These are phyloP conservation scores for Aphis gossypii DNA, from an alignment of 1,140 invertebrate species.

Conservation along the genomic window DNA sequence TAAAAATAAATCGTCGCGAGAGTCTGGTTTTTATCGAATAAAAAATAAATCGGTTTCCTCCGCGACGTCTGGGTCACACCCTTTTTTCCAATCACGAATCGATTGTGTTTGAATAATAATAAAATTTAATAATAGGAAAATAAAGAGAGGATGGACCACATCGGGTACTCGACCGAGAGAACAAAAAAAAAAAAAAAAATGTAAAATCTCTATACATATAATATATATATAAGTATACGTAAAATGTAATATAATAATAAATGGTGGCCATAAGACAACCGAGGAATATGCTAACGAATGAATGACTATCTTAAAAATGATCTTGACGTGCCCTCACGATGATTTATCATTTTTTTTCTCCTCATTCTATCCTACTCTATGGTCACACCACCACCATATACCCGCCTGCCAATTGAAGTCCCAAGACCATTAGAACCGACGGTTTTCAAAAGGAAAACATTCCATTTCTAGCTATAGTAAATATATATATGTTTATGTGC, in stretches of 20 bases:
- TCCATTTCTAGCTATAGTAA: constrained; percentile 55
- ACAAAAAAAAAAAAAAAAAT: constrained; percentile 53
- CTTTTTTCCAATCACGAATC: constrained; percentile 58
- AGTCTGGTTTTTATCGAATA: constrained; percentile 52
- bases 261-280: constrained; percentile 58
- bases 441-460: constrained; percentile 58
- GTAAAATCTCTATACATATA: constrained; percentile 31
- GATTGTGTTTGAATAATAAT: constrained; percentile 58
- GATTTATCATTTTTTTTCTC: constrained; percentile 55
- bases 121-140: constrained; percentile 58
- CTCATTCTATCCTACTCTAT: constrained; percentile 19
- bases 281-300: constrained; percentile 58
- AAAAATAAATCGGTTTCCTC: constrained; percentile 50
- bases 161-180: constrained; percentile 56
- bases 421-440: constrained; percentile 57
- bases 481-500: background rate
- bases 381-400: constrained; percentile 22
- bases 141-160: constrained; percentile 58
- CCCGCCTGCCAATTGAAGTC: constrained; percentile 54
- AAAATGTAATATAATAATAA: constrained; percentile 57
- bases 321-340: constrained; percentile 58
- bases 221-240: constrained; percentile 46
- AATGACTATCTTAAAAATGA: constrained; percentile 58
- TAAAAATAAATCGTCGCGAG: constrained; percentile 18
- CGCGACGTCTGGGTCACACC: constrained; percentile 56